phyloP scores from a whole-genome alignment of 2,113 vertebrate genomes.

The Bos indicus region DNA sequence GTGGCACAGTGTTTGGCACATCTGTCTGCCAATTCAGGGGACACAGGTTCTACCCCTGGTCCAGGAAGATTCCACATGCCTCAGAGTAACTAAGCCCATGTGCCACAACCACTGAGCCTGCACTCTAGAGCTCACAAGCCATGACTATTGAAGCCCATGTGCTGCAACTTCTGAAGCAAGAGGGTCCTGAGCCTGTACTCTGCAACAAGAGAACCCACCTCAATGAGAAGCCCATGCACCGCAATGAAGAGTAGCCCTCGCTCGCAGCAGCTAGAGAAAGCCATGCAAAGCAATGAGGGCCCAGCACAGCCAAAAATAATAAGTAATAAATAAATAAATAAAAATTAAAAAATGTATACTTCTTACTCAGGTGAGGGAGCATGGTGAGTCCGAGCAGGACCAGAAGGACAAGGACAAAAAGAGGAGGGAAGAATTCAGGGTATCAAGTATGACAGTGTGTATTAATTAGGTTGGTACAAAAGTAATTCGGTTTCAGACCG shows the following conservation, averaged over 20 bases:
- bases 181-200: background rate
- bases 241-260: background rate
- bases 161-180: background rate
- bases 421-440: background rate
- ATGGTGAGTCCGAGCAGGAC: background rate
- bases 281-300: background rate
- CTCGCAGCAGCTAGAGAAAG: background rate
- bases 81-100: background rate
- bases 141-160: background rate
- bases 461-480: background rate
- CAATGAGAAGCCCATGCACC: background rate
- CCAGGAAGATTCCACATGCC: background rate
- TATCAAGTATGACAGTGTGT: fast-evolving
- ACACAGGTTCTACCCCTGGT: background rate
- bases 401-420: background rate
- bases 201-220: background rate
- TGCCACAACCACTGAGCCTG: background rate
- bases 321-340: background rate
- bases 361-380: background rate
- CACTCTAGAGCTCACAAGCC: background rate
- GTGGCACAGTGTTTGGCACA: background rate
- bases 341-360: background rate
- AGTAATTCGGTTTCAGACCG: background rate
- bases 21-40: background rate
- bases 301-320: background rate